phyloP scores from a whole-genome alignment of 2,888 invertebrate genomes.

The Leucophenga maculata region DNA sequence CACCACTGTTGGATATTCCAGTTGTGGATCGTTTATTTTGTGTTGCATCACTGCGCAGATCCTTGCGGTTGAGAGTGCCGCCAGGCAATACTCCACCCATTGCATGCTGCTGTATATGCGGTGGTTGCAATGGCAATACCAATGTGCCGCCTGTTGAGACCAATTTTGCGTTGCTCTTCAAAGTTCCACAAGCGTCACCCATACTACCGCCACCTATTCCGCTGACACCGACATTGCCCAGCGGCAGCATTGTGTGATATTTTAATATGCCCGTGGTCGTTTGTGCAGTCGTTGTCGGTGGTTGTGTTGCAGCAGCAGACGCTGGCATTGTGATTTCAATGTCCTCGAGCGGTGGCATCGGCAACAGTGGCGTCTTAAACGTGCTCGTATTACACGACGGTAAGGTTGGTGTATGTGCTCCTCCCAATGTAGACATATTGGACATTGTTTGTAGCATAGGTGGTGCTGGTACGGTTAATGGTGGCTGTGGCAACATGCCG shows the following conservation, averaged over 20 bases:
- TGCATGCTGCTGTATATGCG: constrained; percentile 1
- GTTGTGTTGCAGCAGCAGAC: constrained; percentile 22
- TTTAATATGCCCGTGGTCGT: constrained; percentile 51
- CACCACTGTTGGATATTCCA: too few relatives aligned
- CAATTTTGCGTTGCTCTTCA: constrained; percentile 62
- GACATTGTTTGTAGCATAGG: constrained; percentile 23
- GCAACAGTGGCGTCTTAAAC: constrained; percentile 59
- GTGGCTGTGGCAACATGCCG: constrained; percentile 43
- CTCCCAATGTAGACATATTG: constrained; percentile 44
- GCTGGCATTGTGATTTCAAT: constrained; percentile 57
- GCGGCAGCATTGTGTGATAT: constrained; percentile 44
- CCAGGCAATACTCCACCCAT: constrained; percentile 26
- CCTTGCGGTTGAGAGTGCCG: constrained; percentile 39
- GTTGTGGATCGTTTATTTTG: too few relatives aligned
- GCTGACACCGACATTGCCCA: constrained; percentile 35
- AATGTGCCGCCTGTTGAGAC: constrained; percentile 35
- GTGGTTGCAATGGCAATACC: constrained; percentile 34
- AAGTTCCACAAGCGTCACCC: constrained; percentile 53
- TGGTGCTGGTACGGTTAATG: constrained; percentile 1
- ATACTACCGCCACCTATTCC: constrained; percentile 41
- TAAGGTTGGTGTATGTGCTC: constrained; percentile 27
- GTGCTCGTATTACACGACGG: constrained; percentile 43
- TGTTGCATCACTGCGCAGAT: constrained; percentile 13
- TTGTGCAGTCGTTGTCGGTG: constrained; percentile 20
- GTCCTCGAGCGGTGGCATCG: constrained; percentile 67